phyloP scores from a whole-genome alignment of 2,888 invertebrate species.

The Cryptocheilus praepositus region DNA sequence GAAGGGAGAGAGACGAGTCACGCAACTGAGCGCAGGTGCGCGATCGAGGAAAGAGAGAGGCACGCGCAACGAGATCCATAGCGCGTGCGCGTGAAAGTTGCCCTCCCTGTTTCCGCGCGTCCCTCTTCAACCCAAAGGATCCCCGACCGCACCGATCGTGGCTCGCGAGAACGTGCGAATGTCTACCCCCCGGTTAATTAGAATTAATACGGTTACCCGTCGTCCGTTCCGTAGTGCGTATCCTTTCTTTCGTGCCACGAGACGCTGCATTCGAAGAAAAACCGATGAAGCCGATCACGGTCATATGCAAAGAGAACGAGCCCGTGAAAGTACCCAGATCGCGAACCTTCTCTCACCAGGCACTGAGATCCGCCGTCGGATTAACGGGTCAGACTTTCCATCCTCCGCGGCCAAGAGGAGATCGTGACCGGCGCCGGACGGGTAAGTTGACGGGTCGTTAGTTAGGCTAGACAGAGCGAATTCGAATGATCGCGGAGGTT shows the following conservation, averaged over 20 bases:
- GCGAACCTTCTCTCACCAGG: too few species aligned
- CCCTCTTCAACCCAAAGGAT: conserved; percentile 12
- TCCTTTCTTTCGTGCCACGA: conserved; percentile 22
- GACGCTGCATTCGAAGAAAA: neutral
- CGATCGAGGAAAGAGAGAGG: conserved; percentile 39
- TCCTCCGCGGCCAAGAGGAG: too few species aligned
- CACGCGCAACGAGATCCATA: conserved; percentile 59
- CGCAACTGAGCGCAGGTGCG: conserved; percentile 55
- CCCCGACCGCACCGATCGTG: conserved; percentile 2
- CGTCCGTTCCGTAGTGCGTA: conserved; percentile 33
- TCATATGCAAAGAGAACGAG: conserved; percentile 1
- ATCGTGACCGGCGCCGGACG: too few species aligned
- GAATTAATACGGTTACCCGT: conserved; percentile 63
- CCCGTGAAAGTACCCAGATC: neutral
- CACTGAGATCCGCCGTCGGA: too few species aligned
- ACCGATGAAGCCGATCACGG: neutral
- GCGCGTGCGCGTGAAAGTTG: conserved; percentile 61
- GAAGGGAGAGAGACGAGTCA: conserved; percentile 44
- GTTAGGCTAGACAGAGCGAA: too few species aligned
- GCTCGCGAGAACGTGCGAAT: conserved; percentile 36
- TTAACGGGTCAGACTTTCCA: too few species aligned
- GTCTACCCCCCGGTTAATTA: conserved; percentile 54
- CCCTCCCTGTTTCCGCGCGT: conserved; percentile 32
- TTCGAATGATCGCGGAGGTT: too few species aligned
- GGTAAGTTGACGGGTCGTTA: too few species aligned